A percentile compares a stretch with the other conserved stretches of the same genome.
Conservation (phyloP, 2,888 invertebrate genomes). For the Serripes groenlandicus region DNA sequence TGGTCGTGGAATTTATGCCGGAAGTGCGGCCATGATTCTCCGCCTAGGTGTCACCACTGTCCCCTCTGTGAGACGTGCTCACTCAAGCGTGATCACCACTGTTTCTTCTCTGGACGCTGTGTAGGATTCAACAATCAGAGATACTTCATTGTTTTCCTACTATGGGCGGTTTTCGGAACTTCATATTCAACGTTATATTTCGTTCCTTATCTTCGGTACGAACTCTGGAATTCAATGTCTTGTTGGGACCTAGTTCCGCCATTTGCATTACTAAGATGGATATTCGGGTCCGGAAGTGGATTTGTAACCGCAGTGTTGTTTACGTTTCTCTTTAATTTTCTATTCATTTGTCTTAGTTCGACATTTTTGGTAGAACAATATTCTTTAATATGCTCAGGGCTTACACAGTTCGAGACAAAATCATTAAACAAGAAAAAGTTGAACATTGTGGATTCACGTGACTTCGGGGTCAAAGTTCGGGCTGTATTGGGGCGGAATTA, state of each 20-base stretch:
- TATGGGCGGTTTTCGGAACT: conserved; percentile 73
- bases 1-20: conserved; percentile 84
- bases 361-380: conserved; percentile 51
- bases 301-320: conserved; percentile 25
- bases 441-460: conserved; percentile 43
- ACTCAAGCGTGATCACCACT: conserved; percentile 85
- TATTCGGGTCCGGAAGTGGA: conserved; percentile 28
- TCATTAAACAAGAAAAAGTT: conserved; percentile 43
- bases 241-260: conserved; percentile 48
- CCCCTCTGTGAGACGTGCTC: conserved; percentile 80
- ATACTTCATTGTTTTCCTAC: conserved; percentile 80
- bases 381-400: conserved; percentile 27
- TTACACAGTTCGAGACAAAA: conserved; percentile 56
- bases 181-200: conserved; percentile 45
- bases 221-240: conserved; percentile 20
- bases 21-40: conserved; percentile 76
- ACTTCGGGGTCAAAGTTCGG: conserved; percentile 35
- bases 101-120: conserved; percentile 82
- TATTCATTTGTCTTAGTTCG: conserved; percentile 53
- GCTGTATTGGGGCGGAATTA: conserved; percentile 54
- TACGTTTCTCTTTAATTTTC: conserved; percentile 43
- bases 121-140: conserved; percentile 82
- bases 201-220: conserved; percentile 25
- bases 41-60: conserved; percentile 84
- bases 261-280: conserved; percentile 40